Evolutionary conservation across 2,113 vertebrate genomes (phyloP).

Genomic region (Delphinapterus leucas): DNA sequence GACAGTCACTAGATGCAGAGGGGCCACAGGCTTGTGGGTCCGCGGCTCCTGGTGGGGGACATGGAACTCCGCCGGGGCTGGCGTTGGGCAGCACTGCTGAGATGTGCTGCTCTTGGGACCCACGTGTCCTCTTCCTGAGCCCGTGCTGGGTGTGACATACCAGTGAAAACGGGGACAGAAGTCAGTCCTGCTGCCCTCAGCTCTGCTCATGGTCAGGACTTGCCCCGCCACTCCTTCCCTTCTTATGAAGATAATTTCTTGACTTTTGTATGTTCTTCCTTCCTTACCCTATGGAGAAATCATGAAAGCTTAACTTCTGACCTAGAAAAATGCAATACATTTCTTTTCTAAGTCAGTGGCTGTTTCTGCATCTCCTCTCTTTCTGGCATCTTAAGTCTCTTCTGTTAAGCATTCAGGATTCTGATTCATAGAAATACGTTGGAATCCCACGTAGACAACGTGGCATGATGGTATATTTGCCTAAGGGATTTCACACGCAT

Average conservation of each 20-base stretch:
- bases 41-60: background rate
- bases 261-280: background rate
- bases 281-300: background rate
- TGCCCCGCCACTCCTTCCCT: background rate
- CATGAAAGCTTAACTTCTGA: background rate
- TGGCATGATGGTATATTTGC: rapidly evolving
- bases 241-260: background rate
- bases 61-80: background rate
- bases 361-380: background rate
- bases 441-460: too few relatives aligned
- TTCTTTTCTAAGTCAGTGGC: background rate
- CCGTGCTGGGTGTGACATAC: rapidly evolving
- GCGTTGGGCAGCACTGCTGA: rapidly evolving
- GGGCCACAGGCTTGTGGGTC: background rate
- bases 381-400: background rate
- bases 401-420: background rate
- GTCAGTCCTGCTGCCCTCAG: background rate
- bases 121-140: background rate
- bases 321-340: background rate
- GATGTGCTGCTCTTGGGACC: rapidly evolving
- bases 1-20: background rate
- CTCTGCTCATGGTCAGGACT: background rate
- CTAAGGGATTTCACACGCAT: rapidly evolving
- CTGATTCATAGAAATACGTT: background rate
- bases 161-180: background rate